phyloP scores from a whole-genome alignment of 2,888 invertebrate genomes.

The Epinotia nisella region DNA sequence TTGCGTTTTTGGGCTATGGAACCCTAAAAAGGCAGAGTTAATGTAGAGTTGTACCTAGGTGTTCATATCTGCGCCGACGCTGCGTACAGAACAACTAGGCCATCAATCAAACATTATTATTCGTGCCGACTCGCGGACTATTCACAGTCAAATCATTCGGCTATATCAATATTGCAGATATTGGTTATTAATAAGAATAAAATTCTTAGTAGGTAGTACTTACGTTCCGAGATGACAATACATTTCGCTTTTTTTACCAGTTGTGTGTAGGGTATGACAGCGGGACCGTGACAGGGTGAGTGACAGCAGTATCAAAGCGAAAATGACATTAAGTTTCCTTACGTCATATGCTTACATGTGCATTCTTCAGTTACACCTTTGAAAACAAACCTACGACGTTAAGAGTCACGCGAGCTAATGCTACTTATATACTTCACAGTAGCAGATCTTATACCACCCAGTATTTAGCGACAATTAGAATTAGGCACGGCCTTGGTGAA shows the following conservation, averaged over 20 bases:
- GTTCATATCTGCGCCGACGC: conserved; percentile 28
- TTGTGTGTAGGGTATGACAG: neutral
- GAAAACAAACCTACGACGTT: conserved; percentile 63
- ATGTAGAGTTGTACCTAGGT: conserved; percentile 29
- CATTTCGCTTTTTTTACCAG: conserved; percentile 9
- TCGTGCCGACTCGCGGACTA: conserved; percentile 8
- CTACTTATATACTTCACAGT: conserved; percentile 62
- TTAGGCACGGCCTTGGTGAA: conserved; percentile 67
- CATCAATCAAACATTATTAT: conserved; percentile 33
- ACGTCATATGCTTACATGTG: conserved; percentile 48
- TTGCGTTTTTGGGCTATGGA: too few relatives aligned
- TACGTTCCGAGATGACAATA: conserved; percentile 8
- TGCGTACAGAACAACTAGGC: conserved; percentile 24
- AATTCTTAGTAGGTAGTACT: too few relatives aligned
- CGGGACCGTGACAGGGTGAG: too few relatives aligned
- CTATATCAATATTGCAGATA: conserved; percentile 26
- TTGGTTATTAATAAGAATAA: conserved; percentile 5
- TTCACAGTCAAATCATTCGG: conserved; percentile 18
- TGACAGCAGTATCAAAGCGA: conserved; percentile 49
- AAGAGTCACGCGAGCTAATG: conserved; percentile 56
- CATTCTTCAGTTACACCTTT: conserved; percentile 65
- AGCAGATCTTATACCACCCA: conserved; percentile 61
- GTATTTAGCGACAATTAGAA: conserved; percentile 49
- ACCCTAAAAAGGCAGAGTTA: neutral
- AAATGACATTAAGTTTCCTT: conserved; percentile 58